Base-by-base conservation (phyloP, 1,140 invertebrate species). In the Lordiphosa mommai region DNA sequence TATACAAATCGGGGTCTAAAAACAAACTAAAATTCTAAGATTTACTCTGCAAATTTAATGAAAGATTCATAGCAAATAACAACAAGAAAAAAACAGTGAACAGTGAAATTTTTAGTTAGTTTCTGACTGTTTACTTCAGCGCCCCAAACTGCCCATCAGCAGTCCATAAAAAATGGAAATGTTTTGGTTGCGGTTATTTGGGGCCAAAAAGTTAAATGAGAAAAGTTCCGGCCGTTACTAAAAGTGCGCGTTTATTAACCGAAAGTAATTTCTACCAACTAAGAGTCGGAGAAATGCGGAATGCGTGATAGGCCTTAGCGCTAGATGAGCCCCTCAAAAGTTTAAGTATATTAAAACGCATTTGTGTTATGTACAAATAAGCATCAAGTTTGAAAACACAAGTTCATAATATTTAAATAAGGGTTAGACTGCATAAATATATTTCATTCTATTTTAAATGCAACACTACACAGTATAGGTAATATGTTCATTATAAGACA, bases 221-320 rank as follows among this genome's bases (percentile, higher is more conserved):
- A 80, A 80, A 80, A 80, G 58, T 80, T 80, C 41, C 36, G 36
- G 51, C 47, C 55, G 40, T 63, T 71, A 71, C 76, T 71, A 57
- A 71, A 66, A 80, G 56, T 61, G 61, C 43, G 57, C 60, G 61
- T 80, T 82, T 74, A 82, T 80, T 82, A 67, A 66, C 61, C 66
- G 60, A 68, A 60, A 76, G 60, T 51, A 46, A 80, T 82, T 67
- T 65, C 34, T 27, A 27, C 16, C 2, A 27, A 41, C 20, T 32
- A 65, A 47, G 29, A 30, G 12, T 32, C 36, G 38, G 9, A 32
- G 30, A 27, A 20, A 64, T 44, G 12, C 3, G 43, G 16, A 23
- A 51, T 20, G 7, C n/a, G 17, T n/a, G 13, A 32, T 29, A 9
- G 7, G 10, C 27, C 43, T 30, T 46, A 8, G 34, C 5, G 20